These are phyloP conservation scores for Poeciliopsis retropinna DNA, from an alignment of 2,113 vertebrate genomes.

Conservation along the genomic window DNA sequence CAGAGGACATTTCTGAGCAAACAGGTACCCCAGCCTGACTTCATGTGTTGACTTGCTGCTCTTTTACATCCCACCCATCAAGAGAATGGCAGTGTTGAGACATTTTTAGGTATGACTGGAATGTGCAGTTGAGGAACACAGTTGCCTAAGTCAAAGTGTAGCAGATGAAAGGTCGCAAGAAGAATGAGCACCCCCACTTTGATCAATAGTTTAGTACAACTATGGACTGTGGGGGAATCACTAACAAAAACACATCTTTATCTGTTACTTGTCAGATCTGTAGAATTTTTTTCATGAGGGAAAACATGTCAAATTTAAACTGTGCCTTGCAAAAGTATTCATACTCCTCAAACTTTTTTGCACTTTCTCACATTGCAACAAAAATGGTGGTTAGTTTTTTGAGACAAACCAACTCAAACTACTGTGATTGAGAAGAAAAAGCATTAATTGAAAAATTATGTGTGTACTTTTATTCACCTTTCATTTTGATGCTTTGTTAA, in stretches of 20 bases:
- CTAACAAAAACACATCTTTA: neutral
- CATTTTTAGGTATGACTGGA: slow-evolving; percentile 75
- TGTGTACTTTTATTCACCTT: neutral
- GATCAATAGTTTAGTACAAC: slow-evolving; percentile 17
- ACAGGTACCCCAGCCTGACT: slow-evolving; percentile 6
- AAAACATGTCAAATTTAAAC: neutral
- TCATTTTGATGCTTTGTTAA: too few species aligned
- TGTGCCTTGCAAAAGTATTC: neutral
- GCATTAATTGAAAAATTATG: neutral
- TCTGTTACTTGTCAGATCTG: neutral
- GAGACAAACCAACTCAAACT: neutral
- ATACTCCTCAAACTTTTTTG: neutral
- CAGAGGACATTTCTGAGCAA: neutral
- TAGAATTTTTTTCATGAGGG: neutral
- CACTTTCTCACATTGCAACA: neutral
- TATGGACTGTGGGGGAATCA: neutral
- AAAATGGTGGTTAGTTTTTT: neutral
- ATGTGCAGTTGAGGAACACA: slow-evolving; percentile 62
- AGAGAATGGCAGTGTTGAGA: slow-evolving; percentile 52
- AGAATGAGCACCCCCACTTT: neutral
- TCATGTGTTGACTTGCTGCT: slow-evolving; percentile 66
- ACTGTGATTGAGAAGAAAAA: neutral
- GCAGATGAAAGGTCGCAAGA: slow-evolving; percentile 28
- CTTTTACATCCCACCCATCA: slow-evolving; percentile 35
- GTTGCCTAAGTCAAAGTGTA: slow-evolving; percentile 50